Base-by-base conservation (phyloP, 2,797 vertebrate genomes). In the Lutjanus argentimaculatus region DNA sequence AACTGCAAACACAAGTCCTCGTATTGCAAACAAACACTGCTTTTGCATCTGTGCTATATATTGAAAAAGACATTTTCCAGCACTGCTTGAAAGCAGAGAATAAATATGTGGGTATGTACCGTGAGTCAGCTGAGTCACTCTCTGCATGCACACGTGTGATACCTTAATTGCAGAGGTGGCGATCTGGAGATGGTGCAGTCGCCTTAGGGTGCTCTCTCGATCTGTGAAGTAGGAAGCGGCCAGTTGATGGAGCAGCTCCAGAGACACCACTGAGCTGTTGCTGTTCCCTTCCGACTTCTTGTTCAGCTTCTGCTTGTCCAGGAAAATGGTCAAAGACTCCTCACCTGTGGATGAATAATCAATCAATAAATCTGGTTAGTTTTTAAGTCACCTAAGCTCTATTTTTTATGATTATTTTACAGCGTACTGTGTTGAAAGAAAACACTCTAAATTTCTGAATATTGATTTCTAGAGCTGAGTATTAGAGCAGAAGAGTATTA, bases 191-290 rank as follows among this genome's bases (percentile, higher is more conserved):
- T 99, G 98, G 91, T 99, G 98, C 42, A 99, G 97, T 68, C 97
- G 94, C 62, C 98, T 95, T 13, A 99, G 93, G 0, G 98, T 99
- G 94, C 97, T 99, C 87, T 99, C 98, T 62, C 98, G 89, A 93
- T 99, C 98, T 0, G 99, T 99, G 95, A 99, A 99, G 94, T 99
- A 99, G 59, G 98, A 99, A 14, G 98, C 98, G 0, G 98, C 98
- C 93, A 99, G 93, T 94, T 99, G 98, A 88, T 99, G 98, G 77
- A 99, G 94, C 65, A 97, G 96, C 94, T 99, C 98, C 96, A 99
- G 90, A 2, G 97, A 97, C 83, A 98, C 96, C 19, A 96, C 95
- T 0, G 97, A 97, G 93, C 96, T 97, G 95, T 98, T 99, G 67
- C 97, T 96, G 3, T 90, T 93, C 2, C 93, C 95, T 80, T 99